phyloP scores from a whole-genome alignment of 2,797 vertebrate genomes.

The Sarcophilus harrisii region DNA sequence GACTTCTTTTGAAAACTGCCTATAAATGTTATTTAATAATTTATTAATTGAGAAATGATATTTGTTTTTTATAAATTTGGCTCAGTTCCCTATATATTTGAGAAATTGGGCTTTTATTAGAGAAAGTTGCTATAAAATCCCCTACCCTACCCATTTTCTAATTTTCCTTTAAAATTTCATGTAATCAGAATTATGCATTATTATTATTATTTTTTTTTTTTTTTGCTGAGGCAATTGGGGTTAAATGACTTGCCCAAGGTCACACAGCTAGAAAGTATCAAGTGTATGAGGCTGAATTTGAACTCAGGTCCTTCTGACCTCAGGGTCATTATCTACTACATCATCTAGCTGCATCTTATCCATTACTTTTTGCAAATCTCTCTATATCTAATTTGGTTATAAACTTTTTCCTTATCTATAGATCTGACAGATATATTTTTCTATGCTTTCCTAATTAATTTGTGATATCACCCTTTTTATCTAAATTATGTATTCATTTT shows the following conservation, averaged over 20 bases:
- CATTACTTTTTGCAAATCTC: no score
- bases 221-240: no score
- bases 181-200: background rate
- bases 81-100: background rate
- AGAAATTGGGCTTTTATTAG: background rate
- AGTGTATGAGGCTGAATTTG: no score
- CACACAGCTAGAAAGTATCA: no score
- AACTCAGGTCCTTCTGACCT: no score
- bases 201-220: background rate
- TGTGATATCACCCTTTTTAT: background rate
- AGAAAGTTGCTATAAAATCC: background rate
- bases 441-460: background rate
- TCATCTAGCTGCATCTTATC: no score
- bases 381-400: background rate
- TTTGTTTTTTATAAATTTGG: background rate
- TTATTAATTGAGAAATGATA: background rate
- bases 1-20: background rate
- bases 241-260: no score
- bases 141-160: background rate
- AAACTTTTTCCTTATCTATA: background rate
- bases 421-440: background rate
- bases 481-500: background rate
- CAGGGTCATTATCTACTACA: no score
- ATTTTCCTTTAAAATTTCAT: background rate
- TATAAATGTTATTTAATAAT: background rate